Conservation (phyloP, 2,888 invertebrate species). For the Oligia fasciuncula region DNA sequence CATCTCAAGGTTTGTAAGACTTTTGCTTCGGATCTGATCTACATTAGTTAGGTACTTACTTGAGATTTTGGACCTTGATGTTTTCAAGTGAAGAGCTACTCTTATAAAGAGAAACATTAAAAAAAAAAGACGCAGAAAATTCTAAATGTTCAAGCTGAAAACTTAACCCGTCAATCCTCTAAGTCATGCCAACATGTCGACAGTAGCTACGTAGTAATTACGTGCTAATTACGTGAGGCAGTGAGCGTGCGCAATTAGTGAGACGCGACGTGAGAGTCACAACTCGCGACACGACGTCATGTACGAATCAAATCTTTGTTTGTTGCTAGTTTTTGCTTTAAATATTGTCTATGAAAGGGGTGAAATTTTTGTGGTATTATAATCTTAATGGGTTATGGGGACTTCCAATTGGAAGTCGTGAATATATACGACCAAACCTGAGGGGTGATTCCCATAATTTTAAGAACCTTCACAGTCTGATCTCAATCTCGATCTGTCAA, state of each 20-base stretch:
- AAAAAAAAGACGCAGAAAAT: neutral
- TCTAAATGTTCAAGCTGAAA: conserved; percentile 8
- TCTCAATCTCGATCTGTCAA: no score
- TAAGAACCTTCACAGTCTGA: no score
- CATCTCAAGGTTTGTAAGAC: neutral
- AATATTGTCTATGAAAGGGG: conserved; percentile 5
- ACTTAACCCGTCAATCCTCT: conserved; percentile 37
- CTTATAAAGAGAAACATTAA: neutral
- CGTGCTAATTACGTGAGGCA: conserved; percentile 82
- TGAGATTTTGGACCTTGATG: neutral
- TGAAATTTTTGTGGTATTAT: neutral
- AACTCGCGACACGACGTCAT: conserved; percentile 34
- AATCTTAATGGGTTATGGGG: neutral
- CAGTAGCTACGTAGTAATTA: conserved; percentile 77
- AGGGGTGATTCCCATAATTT: no score
- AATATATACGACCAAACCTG: neutral
- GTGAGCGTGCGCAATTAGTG: conserved; percentile 74
- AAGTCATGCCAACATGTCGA: conserved; percentile 51
- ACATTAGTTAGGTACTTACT: no score
- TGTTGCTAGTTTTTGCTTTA: conserved; percentile 30
- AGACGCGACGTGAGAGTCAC: conserved; percentile 49
- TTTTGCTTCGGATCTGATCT: neutral
- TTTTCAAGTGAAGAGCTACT: no score
- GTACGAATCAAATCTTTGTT: conserved; percentile 49
- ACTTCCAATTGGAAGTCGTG: neutral